Base-by-base conservation (phyloP, 2,797 vertebrate species). In the Moxostoma hubbsi region DNA sequence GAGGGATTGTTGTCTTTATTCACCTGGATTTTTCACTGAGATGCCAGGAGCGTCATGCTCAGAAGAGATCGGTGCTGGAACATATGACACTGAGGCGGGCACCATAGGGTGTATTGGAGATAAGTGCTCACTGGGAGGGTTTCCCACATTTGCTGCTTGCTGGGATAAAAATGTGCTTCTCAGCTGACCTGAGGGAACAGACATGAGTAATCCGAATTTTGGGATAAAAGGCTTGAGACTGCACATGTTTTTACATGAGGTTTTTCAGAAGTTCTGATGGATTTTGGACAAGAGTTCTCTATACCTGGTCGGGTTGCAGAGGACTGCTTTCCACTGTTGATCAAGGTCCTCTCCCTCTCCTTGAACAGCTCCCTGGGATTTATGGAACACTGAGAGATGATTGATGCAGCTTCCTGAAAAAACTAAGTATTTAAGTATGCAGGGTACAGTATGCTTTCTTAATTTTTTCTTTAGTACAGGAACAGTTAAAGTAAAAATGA, bases 341-440 rank as follows among this genome's bases (percentile, higher is more conserved):
- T 87, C 16, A 85, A 73, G 0, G 89, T 90, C 82, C 88, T 92
- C 88, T 97, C 95, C 87, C 83, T 93, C 82, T 96, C 93, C 81
- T 85, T 92, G 89, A 98, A 98, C 50, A 97, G 86, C 51, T 98
- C 95, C 1, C 95, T 92, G 3, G 96, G 94, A 78, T 97, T 95
- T 66, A 93, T 79, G 0, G 92, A 82, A 13, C 93, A 91, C 89
- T 95, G 94, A 0, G 93, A 90, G 74, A 94, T 92, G 73, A 94
- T 64, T 0, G 88, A 88, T 0, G 93, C 90, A 0, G 94, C 93
- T 82, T 96, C 94, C 96, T 97, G 67, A 75, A 62, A 61, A 18
- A 76, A 13, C 51, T 5, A 47, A 72, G 7, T 24, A 18, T 13
- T 45, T 5, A 11, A 18, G 7, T 59, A 9, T 72, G 18, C 43